A percentile compares a stretch with the other conserved stretches of the same genome.
phyloP scores from a whole-genome alignment of 2,797 vertebrate species.

The Acanthurus lineatus region DNA sequence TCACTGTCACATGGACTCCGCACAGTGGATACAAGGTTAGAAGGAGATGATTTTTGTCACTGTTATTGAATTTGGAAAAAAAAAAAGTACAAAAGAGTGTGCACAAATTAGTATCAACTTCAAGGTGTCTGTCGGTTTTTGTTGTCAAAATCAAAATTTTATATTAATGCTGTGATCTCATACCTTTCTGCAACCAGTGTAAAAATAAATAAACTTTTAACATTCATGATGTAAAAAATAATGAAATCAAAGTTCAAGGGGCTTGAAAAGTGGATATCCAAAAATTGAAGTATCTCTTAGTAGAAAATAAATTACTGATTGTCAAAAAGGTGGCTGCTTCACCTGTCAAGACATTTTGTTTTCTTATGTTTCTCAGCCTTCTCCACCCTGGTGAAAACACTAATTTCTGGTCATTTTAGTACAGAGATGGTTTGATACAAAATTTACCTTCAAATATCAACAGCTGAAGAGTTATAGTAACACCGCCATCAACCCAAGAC shows the following conservation, averaged over 20 bases:
- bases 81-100: background rate
- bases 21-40: constrained; percentile 83
- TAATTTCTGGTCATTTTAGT: background rate
- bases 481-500: background rate
- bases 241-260: background rate
- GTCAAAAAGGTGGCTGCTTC: background rate
- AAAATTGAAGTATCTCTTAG: background rate
- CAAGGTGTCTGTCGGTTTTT: background rate
- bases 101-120: background rate
- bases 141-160: background rate
- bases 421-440: background rate
- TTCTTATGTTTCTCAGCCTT: background rate
- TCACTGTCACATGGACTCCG: constrained; percentile 90
- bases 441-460: background rate
- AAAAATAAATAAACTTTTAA: background rate
- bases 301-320: background rate
- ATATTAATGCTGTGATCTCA: background rate
- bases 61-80: background rate
- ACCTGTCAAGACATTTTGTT: background rate
- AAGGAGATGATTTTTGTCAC: background rate
- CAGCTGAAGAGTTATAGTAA: background rate
- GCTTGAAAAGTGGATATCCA: background rate
- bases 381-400: background rate
- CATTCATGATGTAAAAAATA: background rate
- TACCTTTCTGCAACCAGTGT: background rate